phyloP scores from a whole-genome alignment of 2,113 vertebrate genomes.

The Oreochromis spilurus region DNA sequence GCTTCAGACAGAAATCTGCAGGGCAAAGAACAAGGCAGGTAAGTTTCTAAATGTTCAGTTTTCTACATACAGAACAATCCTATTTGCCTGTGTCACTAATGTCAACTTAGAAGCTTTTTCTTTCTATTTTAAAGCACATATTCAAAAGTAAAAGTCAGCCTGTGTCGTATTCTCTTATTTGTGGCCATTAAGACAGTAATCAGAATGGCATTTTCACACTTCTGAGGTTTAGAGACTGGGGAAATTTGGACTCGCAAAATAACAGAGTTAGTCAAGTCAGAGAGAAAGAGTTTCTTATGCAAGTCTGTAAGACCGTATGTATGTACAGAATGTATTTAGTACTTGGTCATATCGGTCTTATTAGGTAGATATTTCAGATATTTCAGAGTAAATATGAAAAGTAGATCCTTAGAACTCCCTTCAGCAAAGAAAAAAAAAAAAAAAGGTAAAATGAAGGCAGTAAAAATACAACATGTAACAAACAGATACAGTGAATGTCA shows the following conservation, averaged over 20 bases:
- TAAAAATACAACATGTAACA: not conserved
- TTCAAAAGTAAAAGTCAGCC: not conserved
- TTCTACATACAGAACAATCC: not conserved
- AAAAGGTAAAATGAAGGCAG: not conserved
- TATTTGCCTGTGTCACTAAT: not conserved
- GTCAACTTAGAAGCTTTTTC: not conserved
- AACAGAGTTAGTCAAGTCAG: not conserved
- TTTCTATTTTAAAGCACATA: not conserved
- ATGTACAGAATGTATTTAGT: not conserved
- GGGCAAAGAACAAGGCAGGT: not conserved
- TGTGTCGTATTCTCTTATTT: not conserved
- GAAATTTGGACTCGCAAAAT: not conserved
- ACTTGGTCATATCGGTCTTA: not conserved
- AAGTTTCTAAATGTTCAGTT: not conserved
- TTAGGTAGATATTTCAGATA: not conserved
- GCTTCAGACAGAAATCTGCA: not conserved
- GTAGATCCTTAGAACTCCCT: not conserved
- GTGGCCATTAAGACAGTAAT: not conserved
- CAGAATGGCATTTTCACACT: not conserved
- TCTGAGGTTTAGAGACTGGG: not conserved
- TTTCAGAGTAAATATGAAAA: not conserved
- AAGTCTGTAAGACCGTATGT: not conserved
- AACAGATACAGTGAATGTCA: fast-evolving
- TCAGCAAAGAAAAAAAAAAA: not conserved
- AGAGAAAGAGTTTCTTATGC: not conserved